Percentiles rank a stretch among this genome's conserved stretches.
Evolutionary conservation across 37 sponge, comb jelly and placozoan species (phyloP).

Genomic region (Hormiphora californensis): DNA sequence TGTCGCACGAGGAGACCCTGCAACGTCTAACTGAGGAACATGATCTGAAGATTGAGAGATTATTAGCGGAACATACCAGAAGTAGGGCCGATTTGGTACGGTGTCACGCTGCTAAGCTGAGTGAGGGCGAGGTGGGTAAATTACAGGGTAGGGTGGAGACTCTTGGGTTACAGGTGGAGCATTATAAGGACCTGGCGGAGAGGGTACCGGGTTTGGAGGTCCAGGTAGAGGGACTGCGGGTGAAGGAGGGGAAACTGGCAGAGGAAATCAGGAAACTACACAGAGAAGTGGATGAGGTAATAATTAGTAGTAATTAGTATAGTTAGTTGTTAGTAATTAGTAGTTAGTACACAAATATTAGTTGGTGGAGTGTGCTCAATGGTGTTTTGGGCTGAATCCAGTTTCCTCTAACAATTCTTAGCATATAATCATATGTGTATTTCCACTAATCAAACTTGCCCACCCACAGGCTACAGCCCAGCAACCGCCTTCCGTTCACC

Average conservation of each 20-base stretch:
- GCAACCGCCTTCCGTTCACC: conserved; percentile 32
- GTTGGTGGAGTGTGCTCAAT: too few species aligned
- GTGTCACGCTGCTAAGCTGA: not conserved
- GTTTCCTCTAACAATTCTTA: too few species aligned
- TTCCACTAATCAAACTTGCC: too few species aligned
- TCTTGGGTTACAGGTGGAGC: conserved; percentile 13
- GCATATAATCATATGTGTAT: too few species aligned
- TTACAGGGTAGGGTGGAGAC: conserved; percentile 16
- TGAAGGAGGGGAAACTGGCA: conserved; percentile 6
- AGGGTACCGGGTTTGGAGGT: not conserved
- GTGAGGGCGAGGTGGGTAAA: not conserved
- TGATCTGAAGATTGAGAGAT: not conserved
- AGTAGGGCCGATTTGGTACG: not conserved
- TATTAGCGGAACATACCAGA: not conserved
- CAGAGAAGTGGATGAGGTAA: conserved; percentile 38
- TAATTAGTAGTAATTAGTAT: too few species aligned
- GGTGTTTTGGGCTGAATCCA: too few species aligned
- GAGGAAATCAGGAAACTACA: conserved; percentile 31
- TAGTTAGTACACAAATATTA: too few species aligned
- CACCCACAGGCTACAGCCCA: conserved; percentile 44
- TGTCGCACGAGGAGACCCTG: conserved; percentile 5
- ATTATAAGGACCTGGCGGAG: conserved; percentile 26
- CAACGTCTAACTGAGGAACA: conserved; percentile 20
- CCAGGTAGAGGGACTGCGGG: not conserved
- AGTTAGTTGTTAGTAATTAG: too few species aligned